These are phyloP conservation scores for Sesamia nonagrioides DNA, from an alignment of 1,140 invertebrate species.

Conservation along the genomic window DNA sequence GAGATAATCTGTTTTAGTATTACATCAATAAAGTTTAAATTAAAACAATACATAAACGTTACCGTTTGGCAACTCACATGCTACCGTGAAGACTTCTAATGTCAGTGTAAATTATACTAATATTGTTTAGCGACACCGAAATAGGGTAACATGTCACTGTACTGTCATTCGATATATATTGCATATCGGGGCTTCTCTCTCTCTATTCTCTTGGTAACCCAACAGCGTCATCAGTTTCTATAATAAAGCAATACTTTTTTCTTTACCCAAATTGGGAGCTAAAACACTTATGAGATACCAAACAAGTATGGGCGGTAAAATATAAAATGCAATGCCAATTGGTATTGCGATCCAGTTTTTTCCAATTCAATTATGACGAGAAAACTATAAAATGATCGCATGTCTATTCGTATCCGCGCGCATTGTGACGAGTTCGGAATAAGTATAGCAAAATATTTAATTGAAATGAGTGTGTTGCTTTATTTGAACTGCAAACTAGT, in stretches of 20 bases:
- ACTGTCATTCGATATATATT: slow-evolving; percentile 21
- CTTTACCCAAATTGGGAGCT: slow-evolving; percentile 1
- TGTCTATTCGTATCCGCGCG: slow-evolving; percentile 18
- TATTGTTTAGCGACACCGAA: slow-evolving; percentile 44
- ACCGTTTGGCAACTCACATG: neutral
- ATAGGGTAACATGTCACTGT: slow-evolving; percentile 48
- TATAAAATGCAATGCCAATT: slow-evolving; percentile 33
- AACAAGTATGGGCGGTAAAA: slow-evolving; percentile 3
- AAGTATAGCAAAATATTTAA: slow-evolving; percentile 31
- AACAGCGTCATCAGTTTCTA: slow-evolving; percentile 25
- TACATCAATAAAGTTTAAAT: slow-evolving; percentile 25
- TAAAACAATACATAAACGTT: slow-evolving; percentile 39
- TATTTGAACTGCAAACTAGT: slow-evolving; percentile 10
- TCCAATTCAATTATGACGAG: slow-evolving; percentile 35
- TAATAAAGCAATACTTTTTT: slow-evolving; percentile 35
- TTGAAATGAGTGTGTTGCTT: neutral
- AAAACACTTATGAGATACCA: slow-evolving; percentile 27
- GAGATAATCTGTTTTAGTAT: slow-evolving; percentile 11
- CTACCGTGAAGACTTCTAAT: slow-evolving; percentile 40
- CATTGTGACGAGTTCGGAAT: slow-evolving; percentile 12
- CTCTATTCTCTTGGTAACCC: slow-evolving; percentile 45
- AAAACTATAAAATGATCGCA: slow-evolving; percentile 39
- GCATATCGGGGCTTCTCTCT: slow-evolving; percentile 49
- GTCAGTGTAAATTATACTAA: slow-evolving; percentile 16
- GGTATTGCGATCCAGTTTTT: slow-evolving; percentile 33